These are phyloP conservation scores for Limanda limanda DNA, from an alignment of 2,113 vertebrate genomes.

Conservation along the genomic window DNA sequence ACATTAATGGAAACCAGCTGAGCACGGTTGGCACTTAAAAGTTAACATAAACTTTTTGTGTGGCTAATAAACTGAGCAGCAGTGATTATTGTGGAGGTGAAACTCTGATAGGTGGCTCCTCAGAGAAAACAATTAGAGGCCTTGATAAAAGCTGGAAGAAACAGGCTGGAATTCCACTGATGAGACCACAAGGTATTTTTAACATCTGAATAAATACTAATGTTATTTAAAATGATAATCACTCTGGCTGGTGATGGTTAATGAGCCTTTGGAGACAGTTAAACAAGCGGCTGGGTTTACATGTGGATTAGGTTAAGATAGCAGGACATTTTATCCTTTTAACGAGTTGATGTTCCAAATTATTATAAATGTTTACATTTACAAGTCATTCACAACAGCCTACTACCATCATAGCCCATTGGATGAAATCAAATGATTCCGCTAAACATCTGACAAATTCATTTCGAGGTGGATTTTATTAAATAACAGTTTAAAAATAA, in stretches of 20 bases:
- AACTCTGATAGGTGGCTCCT: conserved; percentile 27
- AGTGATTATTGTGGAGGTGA: conserved; percentile 8
- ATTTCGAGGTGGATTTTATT: too few relatives aligned
- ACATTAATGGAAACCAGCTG: conserved; percentile 77
- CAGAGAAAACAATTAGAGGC: conserved; percentile 32
- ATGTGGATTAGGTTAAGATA: neutral
- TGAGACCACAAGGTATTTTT: conserved; percentile 14
- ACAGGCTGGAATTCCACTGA: conserved; percentile 13
- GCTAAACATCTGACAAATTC: too few relatives aligned
- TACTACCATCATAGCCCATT: too few relatives aligned
- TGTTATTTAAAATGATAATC: conserved; percentile 8
- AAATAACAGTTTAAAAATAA: too few relatives aligned
- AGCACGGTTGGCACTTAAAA: conserved; percentile 59
- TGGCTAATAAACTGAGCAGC: conserved; percentile 35
- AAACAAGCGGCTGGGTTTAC: conserved; percentile 6
- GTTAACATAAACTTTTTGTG: conserved; percentile 50
- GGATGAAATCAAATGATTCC: too few relatives aligned
- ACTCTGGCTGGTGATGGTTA: conserved; percentile 17
- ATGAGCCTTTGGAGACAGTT: conserved; percentile 29
- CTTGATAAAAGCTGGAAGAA: conserved; percentile 25
- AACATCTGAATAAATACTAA: conserved; percentile 23
- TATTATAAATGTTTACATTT: too few relatives aligned
- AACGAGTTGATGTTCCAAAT: too few relatives aligned
- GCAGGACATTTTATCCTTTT: neutral
- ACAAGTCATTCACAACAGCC: too few relatives aligned